These are phyloP conservation scores for Galerucella pusilla DNA, from an alignment of 2,888 invertebrate species.

Conservation along the genomic window DNA sequence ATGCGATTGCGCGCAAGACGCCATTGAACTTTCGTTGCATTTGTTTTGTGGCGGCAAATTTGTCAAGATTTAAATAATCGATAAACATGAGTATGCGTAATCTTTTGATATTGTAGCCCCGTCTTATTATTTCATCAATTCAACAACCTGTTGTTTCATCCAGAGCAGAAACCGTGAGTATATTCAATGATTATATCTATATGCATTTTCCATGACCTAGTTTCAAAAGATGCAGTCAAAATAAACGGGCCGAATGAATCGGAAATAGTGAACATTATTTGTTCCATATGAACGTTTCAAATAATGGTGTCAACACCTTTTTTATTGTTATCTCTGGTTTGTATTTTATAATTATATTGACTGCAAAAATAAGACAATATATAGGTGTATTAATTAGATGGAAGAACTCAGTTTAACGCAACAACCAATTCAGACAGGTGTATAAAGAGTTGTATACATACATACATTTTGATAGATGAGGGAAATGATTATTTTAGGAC, in stretches of 20 bases:
- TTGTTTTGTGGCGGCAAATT: conserved; percentile 59
- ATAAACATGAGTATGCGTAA: conserved; percentile 56
- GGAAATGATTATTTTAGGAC: too few species aligned
- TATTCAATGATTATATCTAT: background rate
- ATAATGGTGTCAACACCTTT: background rate
- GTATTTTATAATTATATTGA: too few species aligned
- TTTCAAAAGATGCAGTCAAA: conserved; percentile 10
- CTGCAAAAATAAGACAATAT: background rate
- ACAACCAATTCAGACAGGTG: background rate
- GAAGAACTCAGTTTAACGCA: background rate
- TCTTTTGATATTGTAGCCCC: conserved; percentile 8
- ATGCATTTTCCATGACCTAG: conserved; percentile 14
- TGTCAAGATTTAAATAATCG: conserved; percentile 54
- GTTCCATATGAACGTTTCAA: background rate
- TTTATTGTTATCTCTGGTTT: background rate
- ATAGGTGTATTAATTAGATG: background rate
- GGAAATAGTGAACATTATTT: too few species aligned
- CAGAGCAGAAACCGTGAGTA: conserved; percentile 22
- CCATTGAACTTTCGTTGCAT: conserved; percentile 46
- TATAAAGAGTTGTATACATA: background rate
- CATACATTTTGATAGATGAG: too few species aligned
- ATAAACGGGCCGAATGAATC: conserved; percentile 1
- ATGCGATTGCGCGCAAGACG: conserved; percentile 40
- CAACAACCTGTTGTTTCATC: conserved; percentile 41
- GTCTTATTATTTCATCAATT: conserved; percentile 18